phyloP scores from a whole-genome alignment of 2,888 invertebrate genomes.

The Stenurella melanura region DNA sequence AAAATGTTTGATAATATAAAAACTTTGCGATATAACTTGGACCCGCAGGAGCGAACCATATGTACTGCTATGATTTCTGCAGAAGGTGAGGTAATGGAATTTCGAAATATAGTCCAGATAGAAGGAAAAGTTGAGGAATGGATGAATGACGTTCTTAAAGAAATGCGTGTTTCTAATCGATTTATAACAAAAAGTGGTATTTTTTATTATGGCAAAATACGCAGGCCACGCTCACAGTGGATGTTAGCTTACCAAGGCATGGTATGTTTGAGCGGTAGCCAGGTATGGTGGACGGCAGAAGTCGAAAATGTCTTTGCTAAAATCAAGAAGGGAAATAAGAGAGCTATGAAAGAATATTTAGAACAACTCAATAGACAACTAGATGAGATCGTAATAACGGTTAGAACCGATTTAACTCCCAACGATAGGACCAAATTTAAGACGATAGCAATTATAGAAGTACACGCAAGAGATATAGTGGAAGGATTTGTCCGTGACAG shows the following conservation, averaged over 20 bases:
- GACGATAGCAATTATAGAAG: slow-evolving; percentile 92
- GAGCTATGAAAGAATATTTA: slow-evolving; percentile 94
- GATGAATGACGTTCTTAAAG: slow-evolving; percentile 90
- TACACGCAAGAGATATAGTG: slow-evolving; percentile 93
- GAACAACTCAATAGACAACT: slow-evolving; percentile 87
- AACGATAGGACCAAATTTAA: slow-evolving; percentile 93
- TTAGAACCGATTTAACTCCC: slow-evolving; percentile 81
- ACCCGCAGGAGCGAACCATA: slow-evolving; percentile 79
- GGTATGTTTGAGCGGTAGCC: slow-evolving; percentile 82
- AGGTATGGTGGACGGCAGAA: slow-evolving; percentile 97
- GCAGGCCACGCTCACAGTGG: slow-evolving; percentile 85
- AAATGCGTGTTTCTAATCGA: slow-evolving; percentile 90
- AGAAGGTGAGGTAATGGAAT: slow-evolving; percentile 92
- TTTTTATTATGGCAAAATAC: slow-evolving; percentile 88
- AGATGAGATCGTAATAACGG: slow-evolving; percentile 87
- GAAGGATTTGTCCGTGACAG: slow-evolving; percentile 87
- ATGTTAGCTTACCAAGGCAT: slow-evolving; percentile 90
- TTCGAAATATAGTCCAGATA: slow-evolving; percentile 81
- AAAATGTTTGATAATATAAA: slow-evolving; percentile 97
- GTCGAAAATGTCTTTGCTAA: slow-evolving; percentile 91
- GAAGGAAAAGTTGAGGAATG: slow-evolving; percentile 93
- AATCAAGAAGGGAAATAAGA: slow-evolving; percentile 84
- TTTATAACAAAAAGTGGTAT: slow-evolving; percentile 91
- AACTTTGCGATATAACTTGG: slow-evolving; percentile 81
- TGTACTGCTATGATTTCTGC: slow-evolving; percentile 91